Evolutionary conservation across 2,888 invertebrate genomes (phyloP), one percentile per base, ranked within the genome.

Genomic region (Cheilosia scutellata): DNA sequence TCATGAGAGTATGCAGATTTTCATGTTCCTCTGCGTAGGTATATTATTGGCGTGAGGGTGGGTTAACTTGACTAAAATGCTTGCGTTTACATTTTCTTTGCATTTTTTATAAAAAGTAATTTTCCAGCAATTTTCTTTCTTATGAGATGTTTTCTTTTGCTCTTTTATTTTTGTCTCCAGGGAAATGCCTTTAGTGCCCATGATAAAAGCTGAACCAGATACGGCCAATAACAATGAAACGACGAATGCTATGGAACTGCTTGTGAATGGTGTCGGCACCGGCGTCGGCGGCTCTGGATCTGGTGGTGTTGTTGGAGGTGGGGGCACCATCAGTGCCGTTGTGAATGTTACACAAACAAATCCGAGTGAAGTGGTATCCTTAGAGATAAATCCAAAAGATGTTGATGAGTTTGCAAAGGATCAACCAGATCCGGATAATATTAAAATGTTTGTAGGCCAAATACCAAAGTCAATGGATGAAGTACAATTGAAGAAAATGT

Each of bases 381-480:
- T 82, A 72, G 82, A 76, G 94, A 63, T 75, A 31, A 88, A 88
- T 40, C 66, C 87, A 68, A 62, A 75, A 27, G 47, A 74, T 82
- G 75, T 74, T 31, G 84, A 89, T 82, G 92, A 92, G 62, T 82
- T 89, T 57, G 75, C 87, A 82, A 92, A 91, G 87, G 97, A 97
- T 90, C 95, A 98, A 93, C 99, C 99, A 7, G 99, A 99, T 93
- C 96, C 97, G 33, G 99, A 99, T 93, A 97, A 97, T 91, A 99
- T 99, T 91, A 99, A 95, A 94, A 99, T 99, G 99, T 99, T 99
- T 93, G 99, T 99, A 80, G 98, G 98, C 33, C 98, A 98, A 93
- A 97, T 99, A 89, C 99, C 99, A 55, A 95, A 98, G 86, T 96
- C 97, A 89, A 98, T 99, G 98, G 97, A 98, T 93, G 99, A 99